Conservation (phyloP, 2,797 vertebrate genomes). For the Eulemur albifrons region DNA sequence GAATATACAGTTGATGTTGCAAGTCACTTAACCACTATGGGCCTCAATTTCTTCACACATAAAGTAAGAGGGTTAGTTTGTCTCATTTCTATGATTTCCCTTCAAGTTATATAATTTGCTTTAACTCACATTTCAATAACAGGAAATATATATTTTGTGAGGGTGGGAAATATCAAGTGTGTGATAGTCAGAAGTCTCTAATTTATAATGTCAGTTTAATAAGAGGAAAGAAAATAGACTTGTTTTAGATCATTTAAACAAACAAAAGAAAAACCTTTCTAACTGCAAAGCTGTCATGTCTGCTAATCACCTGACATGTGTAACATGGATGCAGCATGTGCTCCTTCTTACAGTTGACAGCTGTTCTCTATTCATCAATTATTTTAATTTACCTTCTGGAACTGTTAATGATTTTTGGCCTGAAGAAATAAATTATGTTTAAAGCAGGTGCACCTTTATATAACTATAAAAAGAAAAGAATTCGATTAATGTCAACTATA, state of each 20-base stretch:
- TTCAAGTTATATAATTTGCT: constrained; percentile 26
- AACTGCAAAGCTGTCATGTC: background rate
- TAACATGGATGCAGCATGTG: background rate
- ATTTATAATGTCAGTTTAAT: background rate
- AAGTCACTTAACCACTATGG: background rate
- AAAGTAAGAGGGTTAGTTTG: background rate
- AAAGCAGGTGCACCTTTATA: constrained; percentile 52
- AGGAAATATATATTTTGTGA: background rate
- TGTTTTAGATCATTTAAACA: constrained; percentile 28
- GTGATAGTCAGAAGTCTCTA: background rate
- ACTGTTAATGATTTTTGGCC: constrained; percentile 20
- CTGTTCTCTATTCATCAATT: constrained; percentile 36
- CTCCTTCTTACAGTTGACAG: constrained; percentile 21
- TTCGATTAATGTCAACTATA: background rate
- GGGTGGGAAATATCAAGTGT: background rate
- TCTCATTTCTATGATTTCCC: constrained; percentile 5
- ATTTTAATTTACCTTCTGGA: constrained; percentile 45
- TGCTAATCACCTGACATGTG: background rate
- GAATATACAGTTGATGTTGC: background rate
- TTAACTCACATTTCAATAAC: constrained; percentile 42
- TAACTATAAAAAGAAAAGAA: constrained; percentile 21
- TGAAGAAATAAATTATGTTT: constrained; percentile 34
- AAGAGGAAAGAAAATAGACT: constrained; percentile 30
- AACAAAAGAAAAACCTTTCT: constrained; percentile 27
- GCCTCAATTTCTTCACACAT: background rate